A percentile compares a stretch with the other conserved stretches of the same genome.
Evolutionary conservation across 2,113 vertebrate genomes (phyloP).

Genomic region (Holacanthus passer): DNA sequence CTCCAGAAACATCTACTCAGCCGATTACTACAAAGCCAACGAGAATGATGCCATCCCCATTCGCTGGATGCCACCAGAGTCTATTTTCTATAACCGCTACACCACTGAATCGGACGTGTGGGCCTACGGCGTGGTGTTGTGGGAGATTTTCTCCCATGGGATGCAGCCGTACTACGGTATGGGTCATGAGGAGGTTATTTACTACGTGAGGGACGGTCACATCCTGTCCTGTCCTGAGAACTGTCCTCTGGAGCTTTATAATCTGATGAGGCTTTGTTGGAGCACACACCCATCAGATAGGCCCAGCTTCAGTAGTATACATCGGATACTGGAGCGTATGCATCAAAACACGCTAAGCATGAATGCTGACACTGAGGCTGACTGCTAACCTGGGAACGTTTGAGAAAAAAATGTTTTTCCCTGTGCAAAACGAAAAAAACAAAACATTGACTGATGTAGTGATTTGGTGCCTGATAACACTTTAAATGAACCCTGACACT

Average conservation of each 20-base stretch:
- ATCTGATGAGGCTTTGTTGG: conserved; percentile 98
- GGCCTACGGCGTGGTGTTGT: conserved; percentile 97
- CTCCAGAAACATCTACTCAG: conserved; percentile 96
- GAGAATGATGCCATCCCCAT: conserved; percentile 98
- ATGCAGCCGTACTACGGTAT: conserved; percentile 99
- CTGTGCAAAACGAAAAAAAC: background rate
- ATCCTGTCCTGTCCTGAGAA: conserved; percentile 93
- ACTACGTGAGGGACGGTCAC: conserved; percentile 95
- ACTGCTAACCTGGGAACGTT: conserved; percentile 46
- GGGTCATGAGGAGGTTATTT: conserved; percentile 98
- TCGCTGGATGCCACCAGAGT: conserved; percentile 99
- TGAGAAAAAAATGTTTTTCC: background rate
- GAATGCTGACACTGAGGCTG: conserved; percentile 56
- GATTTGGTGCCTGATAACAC: conserved; percentile 10
- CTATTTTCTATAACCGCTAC: conserved; percentile 99
- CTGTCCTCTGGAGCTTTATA: conserved; percentile 95
- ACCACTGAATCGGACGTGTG: conserved; percentile 97
- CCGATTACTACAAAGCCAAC: conserved; percentile 98
- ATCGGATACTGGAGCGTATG: conserved; percentile 96
- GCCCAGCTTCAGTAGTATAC: conserved; percentile 93
- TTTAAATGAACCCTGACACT: conserved; percentile 12
- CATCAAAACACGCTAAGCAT: conserved; percentile 83
- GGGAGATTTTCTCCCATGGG: conserved; percentile 98
- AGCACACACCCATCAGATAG: conserved; percentile 91
- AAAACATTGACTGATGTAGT: background rate